Percentiles rank a stretch among this genome's conserved stretches.
phyloP scores from a whole-genome alignment of 2,888 invertebrate genomes.

The Xanthia togata region DNA sequence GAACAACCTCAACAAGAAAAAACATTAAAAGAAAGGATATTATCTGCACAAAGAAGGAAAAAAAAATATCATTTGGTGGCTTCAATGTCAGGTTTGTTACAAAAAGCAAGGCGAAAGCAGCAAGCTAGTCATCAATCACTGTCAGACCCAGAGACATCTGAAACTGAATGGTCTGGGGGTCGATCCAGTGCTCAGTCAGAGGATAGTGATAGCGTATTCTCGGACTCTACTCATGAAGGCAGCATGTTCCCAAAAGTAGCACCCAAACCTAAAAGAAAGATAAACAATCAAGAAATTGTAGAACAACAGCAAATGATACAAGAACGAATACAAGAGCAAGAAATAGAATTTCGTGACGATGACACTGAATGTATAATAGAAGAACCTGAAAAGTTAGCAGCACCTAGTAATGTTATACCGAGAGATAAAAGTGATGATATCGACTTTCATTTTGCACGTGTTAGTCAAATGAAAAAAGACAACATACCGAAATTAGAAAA shows the following conservation, averaged over 20 bases:
- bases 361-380: slow-evolving; percentile 80
- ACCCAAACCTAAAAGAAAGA: slow-evolving; percentile 84
- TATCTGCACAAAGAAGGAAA: slow-evolving; percentile 91
- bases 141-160: slow-evolving; percentile 94
- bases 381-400: slow-evolving; percentile 80
- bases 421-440: slow-evolving; percentile 89
- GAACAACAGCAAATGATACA: slow-evolving; percentile 88
- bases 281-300: slow-evolving; percentile 87
- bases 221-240: slow-evolving; percentile 92
- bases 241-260: slow-evolving; percentile 92
- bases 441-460: slow-evolving; percentile 89
- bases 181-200: slow-evolving; percentile 93
- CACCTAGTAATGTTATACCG: slow-evolving; percentile 74
- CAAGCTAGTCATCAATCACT: slow-evolving; percentile 91
- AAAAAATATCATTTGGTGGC: slow-evolving; percentile 95
- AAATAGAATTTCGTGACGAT: slow-evolving; percentile 81
- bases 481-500: slow-evolving; percentile 88
- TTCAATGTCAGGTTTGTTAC: slow-evolving; percentile 95
- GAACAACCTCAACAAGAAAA: slow-evolving; percentile 88
- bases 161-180: slow-evolving; percentile 92
- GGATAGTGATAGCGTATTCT: slow-evolving; percentile 94
- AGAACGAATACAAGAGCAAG: slow-evolving; percentile 85
- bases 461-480: slow-evolving; percentile 89
- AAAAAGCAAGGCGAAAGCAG: slow-evolving; percentile 94
- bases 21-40: slow-evolving; percentile 85